phyloP scores from a whole-genome alignment of 1,140 invertebrate species.

The Drosophila yakuba region DNA sequence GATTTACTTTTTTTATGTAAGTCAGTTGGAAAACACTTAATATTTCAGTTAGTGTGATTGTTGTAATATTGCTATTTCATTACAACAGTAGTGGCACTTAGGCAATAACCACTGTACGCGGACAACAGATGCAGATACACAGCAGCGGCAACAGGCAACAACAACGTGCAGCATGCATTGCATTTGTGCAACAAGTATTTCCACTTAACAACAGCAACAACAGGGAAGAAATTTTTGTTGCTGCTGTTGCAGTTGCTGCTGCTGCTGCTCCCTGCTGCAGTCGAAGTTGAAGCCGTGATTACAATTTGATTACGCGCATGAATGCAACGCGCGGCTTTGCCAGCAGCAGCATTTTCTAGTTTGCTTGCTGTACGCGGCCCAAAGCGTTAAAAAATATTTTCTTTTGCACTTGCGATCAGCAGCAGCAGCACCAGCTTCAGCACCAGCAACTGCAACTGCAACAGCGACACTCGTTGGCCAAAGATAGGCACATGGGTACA shows the following conservation, averaged over 20 bases:
- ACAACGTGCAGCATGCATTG: slow-evolving; percentile 66
- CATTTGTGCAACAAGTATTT: slow-evolving; percentile 84
- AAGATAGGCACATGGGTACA: slow-evolving; percentile 59
- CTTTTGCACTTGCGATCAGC: slow-evolving; percentile 70
- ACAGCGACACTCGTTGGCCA: slow-evolving; percentile 55
- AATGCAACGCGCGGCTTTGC: slow-evolving; percentile 72
- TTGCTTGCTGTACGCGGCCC: slow-evolving; percentile 65
- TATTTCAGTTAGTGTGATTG: no score
- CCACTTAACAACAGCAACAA: slow-evolving; percentile 77
- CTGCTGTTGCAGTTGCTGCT: slow-evolving; percentile 20
- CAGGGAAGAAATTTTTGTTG: slow-evolving; percentile 40
- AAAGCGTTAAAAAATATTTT: slow-evolving; percentile 83
- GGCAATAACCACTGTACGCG: slow-evolving; percentile 49
- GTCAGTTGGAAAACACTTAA: no score
- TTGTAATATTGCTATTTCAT: not conserved
- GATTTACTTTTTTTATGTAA: no score
- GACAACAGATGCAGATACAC: slow-evolving; percentile 61
- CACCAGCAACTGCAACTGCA: slow-evolving; percentile 6
- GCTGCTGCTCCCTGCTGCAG: slow-evolving; percentile 56
- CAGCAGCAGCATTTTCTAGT: slow-evolving; percentile 74
- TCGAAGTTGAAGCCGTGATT: slow-evolving; percentile 76
- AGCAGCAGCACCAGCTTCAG: slow-evolving; percentile 12
- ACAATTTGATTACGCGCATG: slow-evolving; percentile 83
- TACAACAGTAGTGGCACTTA: slow-evolving; percentile 16
- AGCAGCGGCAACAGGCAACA: slow-evolving; percentile 39